Evolutionary conservation across 2,888 invertebrate genomes (phyloP), one percentile per base, ranked within the genome.

Genomic region (Cheilosia variabilis): DNA sequence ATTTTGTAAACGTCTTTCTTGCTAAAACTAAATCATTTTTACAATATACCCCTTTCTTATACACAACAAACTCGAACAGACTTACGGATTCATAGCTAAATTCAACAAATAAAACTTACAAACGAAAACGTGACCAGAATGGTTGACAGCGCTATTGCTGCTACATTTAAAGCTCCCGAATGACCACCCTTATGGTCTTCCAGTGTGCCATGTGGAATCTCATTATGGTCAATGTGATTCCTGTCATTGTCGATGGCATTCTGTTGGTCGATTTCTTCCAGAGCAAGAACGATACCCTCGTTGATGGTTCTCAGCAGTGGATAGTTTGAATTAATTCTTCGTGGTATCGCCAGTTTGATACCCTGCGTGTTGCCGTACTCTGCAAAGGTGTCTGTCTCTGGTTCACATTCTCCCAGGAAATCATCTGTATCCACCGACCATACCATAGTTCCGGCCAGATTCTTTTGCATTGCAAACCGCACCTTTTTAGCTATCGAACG

Each of bases 351-450:
- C 55, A 90, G 62, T 31, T 87, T 87, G 31, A 89, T 78, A 50
- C 88, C 88, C 7, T 88, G 71, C 22, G 31, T 5, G 79, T 31
- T 86, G 0, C 89, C 88, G 84, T 93, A 94, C 89, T 94, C 94
- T 0, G 92, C 89, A 87, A 93, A 94, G 0, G 93, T 92, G 57
- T 94, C 93, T 0, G 89, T 88, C 50, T 93, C 94, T 1, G 92
- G 90, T 0, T 91, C 90, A 86, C 97, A 97, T 60, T 93, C 93
- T 0, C 97, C 97, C 24, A 93, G 93, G 91, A 97, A 97, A 92
- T 97, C 97, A 87, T 98, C 97, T 0, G 97, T 97, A 90, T 97
- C 97, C 45, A 97, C 94, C 45, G 97, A 96, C 97, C 97, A 97
- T 5, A 97, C 95, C 97, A 97, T 97, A 0, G 96, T 94, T 1